A percentile compares a stretch with the other conserved stretches of the same genome.
Evolutionary conservation across 2,113 vertebrate genomes (phyloP).

Genomic region (Muscicapa adusta): DNA sequence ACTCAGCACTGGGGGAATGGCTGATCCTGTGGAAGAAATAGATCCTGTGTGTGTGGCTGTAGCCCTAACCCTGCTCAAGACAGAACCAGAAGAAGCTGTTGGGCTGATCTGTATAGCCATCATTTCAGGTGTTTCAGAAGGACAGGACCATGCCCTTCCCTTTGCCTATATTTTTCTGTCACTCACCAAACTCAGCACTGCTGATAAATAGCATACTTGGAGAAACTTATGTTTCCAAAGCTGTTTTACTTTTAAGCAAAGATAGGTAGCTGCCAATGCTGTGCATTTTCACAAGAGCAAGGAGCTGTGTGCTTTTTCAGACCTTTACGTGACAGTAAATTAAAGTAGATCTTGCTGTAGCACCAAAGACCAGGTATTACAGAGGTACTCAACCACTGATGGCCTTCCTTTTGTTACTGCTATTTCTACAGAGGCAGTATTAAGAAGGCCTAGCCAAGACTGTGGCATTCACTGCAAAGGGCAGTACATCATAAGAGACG

Average conservation of each 20-base stretch:
- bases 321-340: neutral
- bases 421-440: neutral
- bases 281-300: neutral
- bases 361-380: neutral
- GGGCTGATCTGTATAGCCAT: neutral
- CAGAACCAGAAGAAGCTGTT: fast-evolving
- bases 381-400: neutral
- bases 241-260: neutral
- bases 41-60: neutral
- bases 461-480: neutral
- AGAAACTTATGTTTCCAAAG: neutral
- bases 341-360: neutral
- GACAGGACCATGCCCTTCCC: neutral
- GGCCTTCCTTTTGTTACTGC: neutral
- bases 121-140: neutral
- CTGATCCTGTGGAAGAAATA: neutral
- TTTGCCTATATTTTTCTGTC: neutral
- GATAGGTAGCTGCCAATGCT: neutral
- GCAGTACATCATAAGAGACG: fast-evolving
- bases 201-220: neutral
- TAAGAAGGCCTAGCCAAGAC: neutral
- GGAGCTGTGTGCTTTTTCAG: neutral
- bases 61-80: neutral
- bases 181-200: neutral
- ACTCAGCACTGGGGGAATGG: neutral